These are phyloP conservation scores for Euzophera pinguis DNA, from an alignment of 2,888 invertebrate genomes.

Conservation along the genomic window DNA sequence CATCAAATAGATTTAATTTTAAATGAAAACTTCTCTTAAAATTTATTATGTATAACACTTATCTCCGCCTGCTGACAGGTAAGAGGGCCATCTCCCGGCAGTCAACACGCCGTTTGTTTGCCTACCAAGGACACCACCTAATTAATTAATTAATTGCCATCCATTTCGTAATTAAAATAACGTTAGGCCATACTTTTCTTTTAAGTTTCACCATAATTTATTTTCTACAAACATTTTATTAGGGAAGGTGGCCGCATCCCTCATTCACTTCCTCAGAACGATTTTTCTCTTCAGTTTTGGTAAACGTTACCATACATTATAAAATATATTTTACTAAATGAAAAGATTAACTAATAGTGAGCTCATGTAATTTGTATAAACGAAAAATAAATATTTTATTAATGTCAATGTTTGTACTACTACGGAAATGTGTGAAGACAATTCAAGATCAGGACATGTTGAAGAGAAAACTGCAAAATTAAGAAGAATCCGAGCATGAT, in stretches of 20 bases:
- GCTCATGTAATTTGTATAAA: too few species aligned
- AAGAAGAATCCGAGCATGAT: slow-evolving; percentile 82
- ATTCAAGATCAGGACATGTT: slow-evolving; percentile 19
- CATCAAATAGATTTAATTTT: not conserved
- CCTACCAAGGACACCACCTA: slow-evolving; percentile 35
- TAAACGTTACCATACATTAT: too few species aligned
- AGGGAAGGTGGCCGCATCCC: too few species aligned
- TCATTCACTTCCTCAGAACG: too few species aligned
- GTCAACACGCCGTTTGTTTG: slow-evolving; percentile 31
- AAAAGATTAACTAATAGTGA: too few species aligned
- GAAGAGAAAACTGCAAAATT: slow-evolving; percentile 10
- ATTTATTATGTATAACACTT: not conserved
- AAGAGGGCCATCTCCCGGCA: slow-evolving; percentile 15
- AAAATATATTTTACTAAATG: too few species aligned
- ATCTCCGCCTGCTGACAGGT: not conserved
- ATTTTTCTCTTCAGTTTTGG: too few species aligned
- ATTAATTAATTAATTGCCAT: slow-evolving; percentile 51
- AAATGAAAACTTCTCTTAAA: not conserved
- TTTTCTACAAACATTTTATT: not conserved
- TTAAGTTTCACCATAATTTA: slow-evolving; percentile 23
- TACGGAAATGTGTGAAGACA: not conserved
- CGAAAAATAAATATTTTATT: too few species aligned
- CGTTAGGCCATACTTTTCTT: slow-evolving; percentile 23
- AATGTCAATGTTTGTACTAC: too few species aligned
- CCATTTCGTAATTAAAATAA: slow-evolving; percentile 48